phyloP scores from a whole-genome alignment of 1,140 invertebrate species.

The Macrostomum lignano region DNA sequence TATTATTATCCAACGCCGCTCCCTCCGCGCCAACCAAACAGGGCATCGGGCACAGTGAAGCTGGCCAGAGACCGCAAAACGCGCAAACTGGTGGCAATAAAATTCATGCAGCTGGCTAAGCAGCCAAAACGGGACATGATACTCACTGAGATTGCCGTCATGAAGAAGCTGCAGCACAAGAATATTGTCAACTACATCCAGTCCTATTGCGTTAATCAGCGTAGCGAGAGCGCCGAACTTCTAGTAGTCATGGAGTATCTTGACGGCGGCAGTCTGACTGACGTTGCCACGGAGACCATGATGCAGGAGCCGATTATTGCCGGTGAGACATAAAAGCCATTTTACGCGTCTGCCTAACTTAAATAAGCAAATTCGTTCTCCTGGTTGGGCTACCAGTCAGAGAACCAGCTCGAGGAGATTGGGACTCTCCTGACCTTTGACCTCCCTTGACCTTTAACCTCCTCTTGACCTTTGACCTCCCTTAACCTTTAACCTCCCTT shows the following conservation, averaged over 20 bases:
- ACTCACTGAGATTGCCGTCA: conserved; percentile 13
- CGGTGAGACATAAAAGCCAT: conserved; percentile 57
- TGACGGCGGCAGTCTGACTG: conserved; percentile 79
- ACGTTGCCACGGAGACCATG: conserved; percentile 96
- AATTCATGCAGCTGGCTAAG: conserved; percentile 5
- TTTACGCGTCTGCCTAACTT: conserved; percentile 85
- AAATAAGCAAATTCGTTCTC: conserved; percentile 96
- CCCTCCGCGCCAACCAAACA: too few relatives aligned
- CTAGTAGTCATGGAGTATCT: conserved; percentile 38
- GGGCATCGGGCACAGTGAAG: conserved; percentile 33
- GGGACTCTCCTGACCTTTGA: too few relatives aligned
- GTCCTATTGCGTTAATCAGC: conserved; percentile 36
- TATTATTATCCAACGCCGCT: too few relatives aligned
- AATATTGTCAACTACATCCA: conserved; percentile 30
- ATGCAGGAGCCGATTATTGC: conserved; percentile 99
- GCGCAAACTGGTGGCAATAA: conserved; percentile 4
- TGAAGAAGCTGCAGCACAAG: conserved; percentile 8
- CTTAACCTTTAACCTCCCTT: too few relatives aligned
- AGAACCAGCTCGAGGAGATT: too few relatives aligned
- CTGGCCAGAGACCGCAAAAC: neutral
- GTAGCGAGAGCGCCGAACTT: conserved; percentile 36
- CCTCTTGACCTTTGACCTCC: too few relatives aligned
- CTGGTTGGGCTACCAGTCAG: too few relatives aligned
- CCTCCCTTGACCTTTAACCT: too few relatives aligned
- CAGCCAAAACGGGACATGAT: conserved; percentile 5